Evolutionary conservation across 2,888 invertebrate genomes (phyloP).

Genomic region (Nomada fabriciana): DNA sequence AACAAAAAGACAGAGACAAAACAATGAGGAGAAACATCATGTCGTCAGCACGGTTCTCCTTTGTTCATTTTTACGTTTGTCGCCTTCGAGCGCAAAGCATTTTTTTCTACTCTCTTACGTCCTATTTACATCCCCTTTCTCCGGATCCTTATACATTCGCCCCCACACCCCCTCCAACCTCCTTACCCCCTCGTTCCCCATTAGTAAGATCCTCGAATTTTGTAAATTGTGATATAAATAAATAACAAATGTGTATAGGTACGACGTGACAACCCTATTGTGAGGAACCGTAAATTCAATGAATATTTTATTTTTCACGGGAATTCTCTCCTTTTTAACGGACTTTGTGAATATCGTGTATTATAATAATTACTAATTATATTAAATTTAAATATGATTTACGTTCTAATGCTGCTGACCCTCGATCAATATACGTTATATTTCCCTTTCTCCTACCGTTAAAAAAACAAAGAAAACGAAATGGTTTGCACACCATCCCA

Average conservation of each 20-base stretch:
- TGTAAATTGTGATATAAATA: slow-evolving; percentile 85
- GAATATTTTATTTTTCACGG: slow-evolving; percentile 78
- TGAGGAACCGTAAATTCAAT: slow-evolving; percentile 78
- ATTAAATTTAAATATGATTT: slow-evolving; percentile 83
- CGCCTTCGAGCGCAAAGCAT: slow-evolving; percentile 58
- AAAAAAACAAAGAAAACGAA: neutral
- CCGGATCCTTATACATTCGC: slow-evolving; percentile 17
- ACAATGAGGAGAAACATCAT: slow-evolving; percentile 63
- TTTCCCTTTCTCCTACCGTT: slow-evolving; percentile 48
- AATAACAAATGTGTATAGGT: slow-evolving; percentile 83
- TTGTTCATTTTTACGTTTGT: slow-evolving; percentile 62
- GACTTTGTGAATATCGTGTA: slow-evolving; percentile 84
- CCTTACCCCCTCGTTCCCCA: neutral
- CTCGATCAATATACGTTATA: slow-evolving; percentile 57
- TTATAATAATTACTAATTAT: slow-evolving; percentile 84
- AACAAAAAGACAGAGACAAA: slow-evolving; percentile 44
- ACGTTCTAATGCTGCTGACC: slow-evolving; percentile 79
- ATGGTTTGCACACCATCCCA: slow-evolving; percentile 1
- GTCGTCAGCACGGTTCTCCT: slow-evolving; percentile 61
- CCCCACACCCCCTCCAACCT: neutral
- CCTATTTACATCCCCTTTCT: slow-evolving; percentile 38
- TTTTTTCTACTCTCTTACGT: slow-evolving; percentile 57
- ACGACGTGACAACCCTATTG: slow-evolving; percentile 72
- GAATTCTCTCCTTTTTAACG: slow-evolving; percentile 78
- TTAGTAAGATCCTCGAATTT: slow-evolving; percentile 76